A percentile compares a stretch with the other conserved stretches of the same genome.
These are phyloP conservation scores for Montipora sp. DNA, from an alignment of 64 coral and sea anemone species.

Conservation along the genomic window DNA sequence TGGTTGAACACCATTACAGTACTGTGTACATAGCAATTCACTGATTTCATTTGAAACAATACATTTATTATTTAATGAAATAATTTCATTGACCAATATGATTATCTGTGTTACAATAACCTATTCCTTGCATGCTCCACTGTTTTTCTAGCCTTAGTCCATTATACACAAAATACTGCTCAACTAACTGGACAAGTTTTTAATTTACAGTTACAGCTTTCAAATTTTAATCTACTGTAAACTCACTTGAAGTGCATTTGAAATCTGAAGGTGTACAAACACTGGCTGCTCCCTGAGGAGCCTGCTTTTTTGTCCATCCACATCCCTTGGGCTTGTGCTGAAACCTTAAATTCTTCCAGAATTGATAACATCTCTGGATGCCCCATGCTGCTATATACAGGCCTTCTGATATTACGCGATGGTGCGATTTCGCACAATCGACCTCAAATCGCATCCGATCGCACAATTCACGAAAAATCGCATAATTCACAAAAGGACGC, in stretches of 20 bases:
- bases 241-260: conserved; percentile 38
- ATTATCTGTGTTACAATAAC: conserved; percentile 2
- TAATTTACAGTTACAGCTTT: conserved; percentile 9
- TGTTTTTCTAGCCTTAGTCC: not conserved
- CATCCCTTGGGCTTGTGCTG: conserved; percentile 37
- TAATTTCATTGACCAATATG: not conserved
- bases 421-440: too few species aligned
- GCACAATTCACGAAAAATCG: too few species aligned
- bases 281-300: not conserved
- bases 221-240: conserved; percentile 3
- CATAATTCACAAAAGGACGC: too few species aligned
- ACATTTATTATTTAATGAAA: not conserved
- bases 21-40: not conserved
- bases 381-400: conserved; percentile 31
- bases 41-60: not conserved
- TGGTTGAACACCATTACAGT: not conserved
- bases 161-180: not conserved
- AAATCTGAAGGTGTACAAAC: not conserved
- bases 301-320: conserved; percentile 29
- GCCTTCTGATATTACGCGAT: too few species aligned
- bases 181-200: not conserved
- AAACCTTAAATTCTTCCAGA: conserved; percentile 43
- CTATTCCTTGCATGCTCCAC: not conserved
- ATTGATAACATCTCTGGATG: conserved; percentile 70
- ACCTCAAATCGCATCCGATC: too few species aligned